phyloP scores from a whole-genome alignment of 2,797 vertebrate genomes.

The Cyclura pinguis region DNA sequence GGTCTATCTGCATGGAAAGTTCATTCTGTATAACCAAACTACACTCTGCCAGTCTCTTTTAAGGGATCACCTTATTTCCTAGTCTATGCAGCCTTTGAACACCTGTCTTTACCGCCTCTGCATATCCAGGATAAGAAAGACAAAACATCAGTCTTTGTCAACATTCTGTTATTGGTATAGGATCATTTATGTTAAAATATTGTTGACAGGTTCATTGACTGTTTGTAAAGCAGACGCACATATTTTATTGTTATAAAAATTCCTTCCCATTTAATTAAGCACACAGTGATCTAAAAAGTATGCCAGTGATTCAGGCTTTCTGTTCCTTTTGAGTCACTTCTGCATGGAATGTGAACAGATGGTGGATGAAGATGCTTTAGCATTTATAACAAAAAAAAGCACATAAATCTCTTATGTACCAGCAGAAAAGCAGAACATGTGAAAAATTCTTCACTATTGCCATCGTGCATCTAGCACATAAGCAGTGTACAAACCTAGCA shows the following conservation, averaged over 20 bases:
- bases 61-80: background rate
- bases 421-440: slow-evolving; percentile 10
- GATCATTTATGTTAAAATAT: background rate
- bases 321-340: slow-evolving; percentile 52
- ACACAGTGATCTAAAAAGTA: slow-evolving; percentile 25
- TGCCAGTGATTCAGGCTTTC: slow-evolving; percentile 24
- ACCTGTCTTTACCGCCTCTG: background rate
- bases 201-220: slow-evolving; percentile 20
- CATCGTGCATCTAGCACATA: background rate
- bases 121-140: background rate
- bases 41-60: background rate
- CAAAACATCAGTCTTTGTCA: background rate
- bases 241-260: slow-evolving; percentile 19
- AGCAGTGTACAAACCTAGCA: background rate
- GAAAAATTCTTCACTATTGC: slow-evolving; percentile 8
- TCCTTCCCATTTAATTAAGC: slow-evolving; percentile 35
- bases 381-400: slow-evolving; percentile 35
- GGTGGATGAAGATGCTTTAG: slow-evolving; percentile 42
- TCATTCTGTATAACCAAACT: background rate
- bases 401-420: slow-evolving; percentile 41
- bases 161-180: background rate
- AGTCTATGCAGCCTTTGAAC: background rate
- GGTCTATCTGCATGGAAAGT: background rate
- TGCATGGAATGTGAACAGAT: slow-evolving; percentile 56
- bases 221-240: background rate